Evolutionary conservation across 2,797 vertebrate species (phyloP), one percentile per base, ranked within the genome.

Genomic region (Garrulus glandarius): DNA sequence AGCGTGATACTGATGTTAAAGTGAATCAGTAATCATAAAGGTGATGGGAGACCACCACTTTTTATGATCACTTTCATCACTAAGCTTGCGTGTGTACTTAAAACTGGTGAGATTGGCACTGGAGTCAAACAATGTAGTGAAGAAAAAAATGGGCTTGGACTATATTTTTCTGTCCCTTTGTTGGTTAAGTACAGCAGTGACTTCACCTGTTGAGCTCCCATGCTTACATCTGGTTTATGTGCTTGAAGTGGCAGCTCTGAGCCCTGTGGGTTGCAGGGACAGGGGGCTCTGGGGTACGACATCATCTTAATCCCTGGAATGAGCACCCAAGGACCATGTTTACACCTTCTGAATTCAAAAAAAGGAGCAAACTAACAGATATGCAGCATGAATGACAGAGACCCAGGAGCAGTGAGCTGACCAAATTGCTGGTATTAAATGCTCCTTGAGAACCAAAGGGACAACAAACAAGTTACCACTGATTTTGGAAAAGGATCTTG

Each of bases 311-410:
- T 78, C 21, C 63, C 30, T 36, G 56, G 36, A 65, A 30, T 3
- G 4, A 2, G 5, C 11, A 32, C 14, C 13, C n/a, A 16, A 67
- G 39, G 59, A 41, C 21, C 16, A 5, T 1, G 0, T 37, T 32
- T 39, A 19, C 24, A 15, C 22, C 2, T 34, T 13, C 26, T 11
- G 43, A 22, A 22, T 27, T 10, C 5, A 56, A 47, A 39, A 5
- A 10, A 15, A 3, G 17, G 10, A 82, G 6, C 0, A 6, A 89
- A 8, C 10, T 29, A 29, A 24, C 5, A 55, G 50, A 39, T 19
- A 3, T 1, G 13, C 24, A 76, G 55, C 22, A 65, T 1, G 2
- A 63, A 59, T 6, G 55, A 4, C 2, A 75, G 27, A 43, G 21
- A 19, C 19, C 1, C 29, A 15, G 64, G 74, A 70, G 56, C 64